Base-by-base conservation (phyloP, 2,113 vertebrate species). In the Atherinomorus stipes region DNA sequence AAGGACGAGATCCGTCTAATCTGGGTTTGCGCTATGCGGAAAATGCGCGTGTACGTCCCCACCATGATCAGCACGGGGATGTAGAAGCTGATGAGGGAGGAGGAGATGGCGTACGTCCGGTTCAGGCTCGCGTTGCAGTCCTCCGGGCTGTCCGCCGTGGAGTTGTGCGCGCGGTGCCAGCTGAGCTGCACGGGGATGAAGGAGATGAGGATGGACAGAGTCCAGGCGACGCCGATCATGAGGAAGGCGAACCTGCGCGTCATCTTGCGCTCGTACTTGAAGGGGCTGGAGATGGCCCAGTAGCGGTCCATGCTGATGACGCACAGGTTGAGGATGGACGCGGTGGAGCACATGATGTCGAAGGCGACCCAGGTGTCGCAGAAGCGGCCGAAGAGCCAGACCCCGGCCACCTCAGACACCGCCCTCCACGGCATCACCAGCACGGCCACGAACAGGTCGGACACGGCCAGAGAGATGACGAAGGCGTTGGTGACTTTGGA, bases 271-370 rank as follows among this genome's bases (percentile, higher is more conserved):
- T 94, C 92, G 1, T 94, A 94, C 58, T 76, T 84, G 26, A 96
- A 95, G 25, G 94, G 93, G 73, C 93, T 95, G 75, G 93, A 85
- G 0, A 95, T 94, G 59, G 94, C 94, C 95, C 94, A 94, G 88
- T 95, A 96, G 31, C 93, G 86, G 81, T 96, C 95, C 88, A 96
- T 85, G 90, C 94, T 94, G 88, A 95, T 95, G 83, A 96, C 91
- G 84, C 95, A 95, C 73, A 96, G 90, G 78, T 95, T 93, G 9
- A 95, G 93, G 74, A 95, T 95, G 74, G 94, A 96, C 11, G 94
- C 92, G 0, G 95, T 95, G 75, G 93, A 94, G 71, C 94, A 95
- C 94, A 94, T 94, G 69, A 95, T 95, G 88, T 95, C 95, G 0
- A 95, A 96, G 28, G 95, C 94, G 11, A 95, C 92, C 94, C 95